phyloP scores from a whole-genome alignment of 1,140 invertebrate species.

The Tigriopus japonicus region DNA sequence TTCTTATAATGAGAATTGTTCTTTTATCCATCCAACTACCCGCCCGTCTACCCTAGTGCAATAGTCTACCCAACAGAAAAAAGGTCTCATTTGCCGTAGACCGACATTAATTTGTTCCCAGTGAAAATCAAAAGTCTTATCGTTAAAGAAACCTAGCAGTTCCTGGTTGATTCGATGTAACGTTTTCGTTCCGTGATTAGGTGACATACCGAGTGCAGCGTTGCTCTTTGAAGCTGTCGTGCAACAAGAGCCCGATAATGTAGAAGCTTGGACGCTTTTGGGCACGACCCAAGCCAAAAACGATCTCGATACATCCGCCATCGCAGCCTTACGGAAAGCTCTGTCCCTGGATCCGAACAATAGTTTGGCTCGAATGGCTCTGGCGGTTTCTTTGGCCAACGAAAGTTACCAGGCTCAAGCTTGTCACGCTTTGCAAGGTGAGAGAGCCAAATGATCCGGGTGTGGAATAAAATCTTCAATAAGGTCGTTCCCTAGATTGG shows the following conservation, averaged over 20 bases:
- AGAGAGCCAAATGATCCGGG: background rate
- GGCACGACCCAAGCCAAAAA: constrained; percentile 85
- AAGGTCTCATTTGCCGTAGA: no score
- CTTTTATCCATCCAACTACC: no score
- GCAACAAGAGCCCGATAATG: constrained; percentile 56
- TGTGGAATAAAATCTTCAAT: no score
- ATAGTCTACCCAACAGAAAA: no score
- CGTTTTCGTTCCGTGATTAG: constrained; percentile 22
- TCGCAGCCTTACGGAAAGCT: constrained; percentile 68
- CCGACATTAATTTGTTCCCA: no score
- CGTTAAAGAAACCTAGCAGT: no score
- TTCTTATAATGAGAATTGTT: no score
- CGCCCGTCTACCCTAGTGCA: no score
- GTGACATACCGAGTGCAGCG: constrained; percentile 85
- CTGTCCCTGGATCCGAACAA: constrained; percentile 61
- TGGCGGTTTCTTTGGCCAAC: constrained; percentile 89
- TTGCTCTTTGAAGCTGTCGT: constrained; percentile 90
- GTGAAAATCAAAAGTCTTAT: no score
- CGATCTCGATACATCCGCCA: constrained; percentile 46
- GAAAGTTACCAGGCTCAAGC: constrained; percentile 43
- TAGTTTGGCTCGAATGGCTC: constrained; percentile 58
- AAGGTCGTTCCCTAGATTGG: no score
- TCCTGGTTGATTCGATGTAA: no score
- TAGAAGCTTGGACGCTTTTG: constrained; percentile 58
- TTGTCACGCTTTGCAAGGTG: constrained; percentile 31